phyloP scores from a whole-genome alignment of 1,140 invertebrate species.

The Muscidifurax raptorellus region DNA sequence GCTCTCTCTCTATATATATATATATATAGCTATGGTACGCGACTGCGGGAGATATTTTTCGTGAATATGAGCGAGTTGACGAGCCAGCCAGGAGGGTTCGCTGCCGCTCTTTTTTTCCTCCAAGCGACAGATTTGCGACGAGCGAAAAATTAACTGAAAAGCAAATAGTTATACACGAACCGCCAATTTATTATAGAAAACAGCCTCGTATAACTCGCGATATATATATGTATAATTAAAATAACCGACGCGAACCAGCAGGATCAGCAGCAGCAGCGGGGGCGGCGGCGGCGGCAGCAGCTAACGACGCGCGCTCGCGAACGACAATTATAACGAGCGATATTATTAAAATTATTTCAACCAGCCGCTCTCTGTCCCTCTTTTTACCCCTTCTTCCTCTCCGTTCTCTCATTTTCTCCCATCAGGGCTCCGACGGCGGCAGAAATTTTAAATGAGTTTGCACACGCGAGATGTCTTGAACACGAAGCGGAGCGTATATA shows the following conservation, averaged over 20 bases:
- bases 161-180: too few relatives aligned
- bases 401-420: not conserved
- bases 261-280: too few relatives aligned
- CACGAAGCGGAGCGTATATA: slow-evolving; percentile 24
- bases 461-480: slow-evolving; percentile 44
- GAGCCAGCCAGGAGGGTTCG: not conserved
- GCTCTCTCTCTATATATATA: too few relatives aligned
- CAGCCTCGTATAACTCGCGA: not conserved
- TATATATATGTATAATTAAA: slow-evolving; percentile 46
- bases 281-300: too few relatives aligned
- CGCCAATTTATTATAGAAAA: too few relatives aligned
- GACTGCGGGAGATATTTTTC: slow-evolving; percentile 13
- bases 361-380: not conserved
- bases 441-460: slow-evolving; percentile 51
- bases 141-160: too few relatives aligned
- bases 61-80: not conserved
- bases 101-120: not conserved
- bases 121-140: not conserved
- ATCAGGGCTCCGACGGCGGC: not conserved
- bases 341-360: slow-evolving; percentile 48
- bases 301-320: slow-evolving; percentile 12
- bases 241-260: not conserved
- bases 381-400: not conserved
- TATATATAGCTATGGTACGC: too few relatives aligned
- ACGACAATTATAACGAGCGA: slow-evolving; percentile 40